Evolutionary conservation across 2,797 vertebrate species (phyloP).

Genomic region (Typhlichthys eigenmanni): DNA sequence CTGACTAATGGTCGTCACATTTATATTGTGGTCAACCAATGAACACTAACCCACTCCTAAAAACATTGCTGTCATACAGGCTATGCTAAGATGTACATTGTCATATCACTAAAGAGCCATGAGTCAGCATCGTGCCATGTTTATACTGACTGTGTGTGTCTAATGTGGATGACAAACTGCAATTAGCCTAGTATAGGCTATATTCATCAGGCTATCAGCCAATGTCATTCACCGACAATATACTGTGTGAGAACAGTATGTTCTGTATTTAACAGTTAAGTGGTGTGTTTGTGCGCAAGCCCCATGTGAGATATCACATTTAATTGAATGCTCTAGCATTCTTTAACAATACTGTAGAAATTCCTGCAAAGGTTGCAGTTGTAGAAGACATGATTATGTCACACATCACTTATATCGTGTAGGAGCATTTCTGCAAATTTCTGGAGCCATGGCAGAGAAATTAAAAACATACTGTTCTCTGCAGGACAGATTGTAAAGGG

Average conservation of each 20-base stretch:
- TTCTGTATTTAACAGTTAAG: not conserved
- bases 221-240: conserved; percentile 3
- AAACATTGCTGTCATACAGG: not conserved
- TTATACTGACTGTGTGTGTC: not conserved
- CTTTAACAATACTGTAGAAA: not conserved
- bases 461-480: conserved; percentile 21
- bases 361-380: not conserved
- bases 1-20: conserved; percentile 8
- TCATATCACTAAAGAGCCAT: conserved; percentile 2
- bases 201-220: conserved; percentile 1
- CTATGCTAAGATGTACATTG: not conserved
- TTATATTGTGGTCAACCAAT: not conserved
- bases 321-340: not conserved
- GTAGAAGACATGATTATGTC: no score
- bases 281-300: not conserved
- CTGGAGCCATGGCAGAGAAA: conserved; percentile 10
- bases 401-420: conserved; percentile 11
- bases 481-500: conserved; percentile 31
- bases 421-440: conserved; percentile 7
- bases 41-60: not conserved
- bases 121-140: conserved; percentile 13
- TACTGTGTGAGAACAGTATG: not conserved
- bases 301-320: conserved; percentile 3
- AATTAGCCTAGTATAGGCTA: not conserved
- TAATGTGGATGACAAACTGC: conserved; percentile 3